A percentile compares a stretch with the other conserved stretches of the same genome.
phyloP scores from a whole-genome alignment of 2,888 invertebrate genomes.

The Andrena trimmerana region DNA sequence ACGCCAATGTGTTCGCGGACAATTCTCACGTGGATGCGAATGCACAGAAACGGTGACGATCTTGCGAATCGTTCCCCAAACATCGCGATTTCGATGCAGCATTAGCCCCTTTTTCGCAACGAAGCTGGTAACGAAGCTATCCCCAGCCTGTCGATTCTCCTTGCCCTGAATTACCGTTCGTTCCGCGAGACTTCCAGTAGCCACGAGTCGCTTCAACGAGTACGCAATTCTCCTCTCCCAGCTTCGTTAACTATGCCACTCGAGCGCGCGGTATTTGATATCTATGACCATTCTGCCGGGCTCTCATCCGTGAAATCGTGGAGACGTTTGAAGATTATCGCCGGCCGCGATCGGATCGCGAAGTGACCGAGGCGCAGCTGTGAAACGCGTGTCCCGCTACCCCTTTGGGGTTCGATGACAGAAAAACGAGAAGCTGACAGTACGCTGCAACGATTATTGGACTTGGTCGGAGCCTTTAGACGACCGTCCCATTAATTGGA shows the following conservation, averaged over 20 bases:
- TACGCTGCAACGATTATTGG: slow-evolving; percentile 14
- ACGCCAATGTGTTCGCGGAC: neutral
- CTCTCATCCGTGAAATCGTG: slow-evolving; percentile 16
- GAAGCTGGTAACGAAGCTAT: neutral
- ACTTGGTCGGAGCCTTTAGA: neutral
- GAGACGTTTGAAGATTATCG: slow-evolving; percentile 3
- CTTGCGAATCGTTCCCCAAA: neutral
- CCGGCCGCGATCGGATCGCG: neutral
- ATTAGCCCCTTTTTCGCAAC: neutral
- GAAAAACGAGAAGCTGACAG: neutral
- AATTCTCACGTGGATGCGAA: neutral
- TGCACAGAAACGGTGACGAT: neutral
- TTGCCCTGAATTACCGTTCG: slow-evolving; percentile 19
- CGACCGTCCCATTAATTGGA: slow-evolving; percentile 34
- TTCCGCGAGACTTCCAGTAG: neutral
- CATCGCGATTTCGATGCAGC: neutral
- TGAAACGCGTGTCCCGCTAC: neutral
- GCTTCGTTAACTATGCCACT: neutral
- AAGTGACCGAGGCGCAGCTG: neutral
- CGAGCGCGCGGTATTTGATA: neutral
- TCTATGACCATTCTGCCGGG: neutral
- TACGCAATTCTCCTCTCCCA: neutral
- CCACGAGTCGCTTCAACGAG: neutral
- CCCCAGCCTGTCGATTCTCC: slow-evolving; percentile 3
- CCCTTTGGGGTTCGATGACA: neutral